Evolutionary conservation across 1,140 invertebrate species (phyloP), one percentile per base, ranked within the genome.

Genomic region (Drosophila yakuba): DNA sequence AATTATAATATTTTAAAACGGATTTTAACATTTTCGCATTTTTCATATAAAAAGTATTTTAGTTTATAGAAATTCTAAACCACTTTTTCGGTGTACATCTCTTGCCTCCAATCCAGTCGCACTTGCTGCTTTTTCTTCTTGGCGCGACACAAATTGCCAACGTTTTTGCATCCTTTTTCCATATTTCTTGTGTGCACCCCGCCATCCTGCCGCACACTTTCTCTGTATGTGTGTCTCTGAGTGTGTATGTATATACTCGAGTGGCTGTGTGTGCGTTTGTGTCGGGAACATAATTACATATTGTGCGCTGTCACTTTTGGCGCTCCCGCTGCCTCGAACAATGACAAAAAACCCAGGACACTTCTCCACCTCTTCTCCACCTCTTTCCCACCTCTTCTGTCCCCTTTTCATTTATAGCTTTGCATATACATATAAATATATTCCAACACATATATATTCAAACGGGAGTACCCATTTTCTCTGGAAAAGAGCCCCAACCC

Each of bases 221-320:
- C 23, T 48, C 32, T 41, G 23, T 36, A 6, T 44, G 10, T 44
- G 52, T 59, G 36, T 47, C 1, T 50, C 15, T 60, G 12, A 60
- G 36, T 45, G 15, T 52, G 17, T 51, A 17, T 52, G 41, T 60
- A 41, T 66, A 48, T 44, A 38, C 45, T 14, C 39, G 58, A 61
- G 73, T 76, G 38, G 25, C 28, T 50, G 50, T 25, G 36, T 61
- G 48, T 62, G 60, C 77, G 81, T 82, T 51, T 72, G 62, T 59
- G 69, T 73, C 56, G 51, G 66, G 64, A 83, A 89, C 83, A 88
- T 88, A 88, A 88, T 88, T 88, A 88, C 83, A 88, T 88, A 88
- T 89, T 88, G 83, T 88, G 80, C 83, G 75, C 83, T 89, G 83
- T 88, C 83, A 88, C 83, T 88, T 88, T 88, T 88, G 84, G 79